These are phyloP conservation scores for Polylopha cassiicola DNA, from an alignment of 2,888 invertebrate species.

Conservation along the genomic window DNA sequence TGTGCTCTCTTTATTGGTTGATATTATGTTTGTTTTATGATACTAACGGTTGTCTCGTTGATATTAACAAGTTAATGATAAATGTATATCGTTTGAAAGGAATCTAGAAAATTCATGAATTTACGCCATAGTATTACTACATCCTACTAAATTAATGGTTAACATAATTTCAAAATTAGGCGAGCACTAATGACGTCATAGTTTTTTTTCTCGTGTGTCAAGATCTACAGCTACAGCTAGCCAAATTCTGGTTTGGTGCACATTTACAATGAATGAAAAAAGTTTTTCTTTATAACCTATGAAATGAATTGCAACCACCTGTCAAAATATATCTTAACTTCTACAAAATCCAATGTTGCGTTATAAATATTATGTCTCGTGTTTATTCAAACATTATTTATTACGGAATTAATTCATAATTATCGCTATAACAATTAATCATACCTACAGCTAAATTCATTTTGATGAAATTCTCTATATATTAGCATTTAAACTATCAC, in stretches of 20 bases:
- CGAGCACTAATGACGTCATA: too few species aligned
- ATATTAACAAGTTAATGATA: conserved; percentile 48
- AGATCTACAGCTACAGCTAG: too few species aligned
- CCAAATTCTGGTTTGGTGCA: too few species aligned
- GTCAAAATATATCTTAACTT: conserved; percentile 10
- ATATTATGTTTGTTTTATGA: conserved; percentile 73
- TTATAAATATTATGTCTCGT: conserved; percentile 3
- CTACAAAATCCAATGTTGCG: too few species aligned
- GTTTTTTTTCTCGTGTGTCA: too few species aligned
- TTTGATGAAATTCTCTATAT: conserved; percentile 42
- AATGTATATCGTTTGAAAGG: conserved; percentile 32
- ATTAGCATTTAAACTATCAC: conserved; percentile 71
- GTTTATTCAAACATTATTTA: conserved; percentile 6
- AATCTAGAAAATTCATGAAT: too few species aligned
- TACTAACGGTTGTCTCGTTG: conserved; percentile 66
- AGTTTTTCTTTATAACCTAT: conserved; percentile 4
- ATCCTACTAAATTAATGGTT: too few species aligned
- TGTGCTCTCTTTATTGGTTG: conserved; percentile 72
- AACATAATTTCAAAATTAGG: too few species aligned
- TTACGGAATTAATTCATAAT: conserved; percentile 14
- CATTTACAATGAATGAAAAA: conserved; percentile 1
- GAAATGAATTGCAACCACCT: conserved; percentile 1
- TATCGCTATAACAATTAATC: conserved; percentile 12
- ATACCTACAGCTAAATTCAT: conserved; percentile 13
- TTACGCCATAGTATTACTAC: too few species aligned